These are phyloP conservation scores for Zygogramma bicolorata DNA, from an alignment of 2,888 invertebrate genomes.

Conservation along the genomic window DNA sequence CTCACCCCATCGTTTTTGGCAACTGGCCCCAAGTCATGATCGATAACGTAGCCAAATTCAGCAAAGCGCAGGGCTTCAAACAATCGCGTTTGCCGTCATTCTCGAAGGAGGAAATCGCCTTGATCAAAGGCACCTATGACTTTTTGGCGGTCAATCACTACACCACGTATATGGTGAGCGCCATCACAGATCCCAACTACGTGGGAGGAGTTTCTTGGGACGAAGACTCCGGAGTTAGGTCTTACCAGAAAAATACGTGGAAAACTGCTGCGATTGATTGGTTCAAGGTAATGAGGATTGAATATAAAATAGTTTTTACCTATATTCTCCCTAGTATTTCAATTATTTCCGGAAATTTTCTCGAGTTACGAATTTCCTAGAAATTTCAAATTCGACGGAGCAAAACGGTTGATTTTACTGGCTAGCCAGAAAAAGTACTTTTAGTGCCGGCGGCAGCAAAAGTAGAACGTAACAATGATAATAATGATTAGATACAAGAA, in stretches of 20 bases:
- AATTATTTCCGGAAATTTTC: too few species aligned
- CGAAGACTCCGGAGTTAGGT: slow-evolving; percentile 36
- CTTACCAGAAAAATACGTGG: slow-evolving; percentile 45
- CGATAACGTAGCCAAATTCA: slow-evolving; percentile 70
- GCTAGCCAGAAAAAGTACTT: too few species aligned
- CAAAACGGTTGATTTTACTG: too few species aligned
- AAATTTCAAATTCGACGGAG: too few species aligned
- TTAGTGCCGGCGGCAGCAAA: too few species aligned
- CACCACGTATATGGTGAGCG: slow-evolving; percentile 41
- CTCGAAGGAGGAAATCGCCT: slow-evolving; percentile 71
- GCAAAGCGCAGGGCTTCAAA: slow-evolving; percentile 64
- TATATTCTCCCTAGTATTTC: too few species aligned
- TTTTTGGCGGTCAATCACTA: slow-evolving; percentile 46
- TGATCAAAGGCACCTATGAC: slow-evolving; percentile 66
- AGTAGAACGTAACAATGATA: too few species aligned
- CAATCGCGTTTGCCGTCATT: slow-evolving; percentile 76
- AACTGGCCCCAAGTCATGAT: slow-evolving; percentile 79
- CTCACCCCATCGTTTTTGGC: slow-evolving; percentile 73
- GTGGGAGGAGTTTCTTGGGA: slow-evolving; percentile 30
- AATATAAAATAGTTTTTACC: too few species aligned
- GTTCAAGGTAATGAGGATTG: slow-evolving; percentile 49
- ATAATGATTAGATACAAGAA: too few species aligned
- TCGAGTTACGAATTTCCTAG: too few species aligned
- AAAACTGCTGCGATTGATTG: slow-evolving; percentile 67
- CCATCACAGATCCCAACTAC: slow-evolving; percentile 15